Evolutionary conservation across 2,888 invertebrate species (phyloP), one percentile per base, ranked within the genome.

Genomic region (Crematogaster levior): DNA sequence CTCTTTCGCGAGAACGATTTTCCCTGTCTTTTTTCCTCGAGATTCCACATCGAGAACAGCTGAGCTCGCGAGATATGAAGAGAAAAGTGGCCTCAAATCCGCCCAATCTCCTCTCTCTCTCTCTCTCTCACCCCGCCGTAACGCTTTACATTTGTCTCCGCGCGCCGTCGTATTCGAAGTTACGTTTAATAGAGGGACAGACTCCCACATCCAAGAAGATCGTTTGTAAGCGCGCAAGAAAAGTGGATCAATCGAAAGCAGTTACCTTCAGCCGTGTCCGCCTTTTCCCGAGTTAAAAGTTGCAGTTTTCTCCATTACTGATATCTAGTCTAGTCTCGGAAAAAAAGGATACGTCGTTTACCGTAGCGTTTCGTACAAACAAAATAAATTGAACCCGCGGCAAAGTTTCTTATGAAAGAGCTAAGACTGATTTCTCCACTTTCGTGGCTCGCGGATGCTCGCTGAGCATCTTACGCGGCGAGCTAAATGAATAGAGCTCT

Each of bases 11-110:
- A 63, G 48, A 74, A 74, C 37, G 37, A 51, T 24, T 75, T 10
- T 43, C 40, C 27, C n/a, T 3, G 18, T 34, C n/a, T 24, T 21
- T 37, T 21, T 53, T 24, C 3, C 0, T 10, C 83, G 73, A 82
- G 83, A 75, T 73, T 51, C 75, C 37, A 37, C 6, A 58, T 40
- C 34, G 75, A 3, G 73, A 74, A 73, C 58, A 73, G 72, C 72
- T 73, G 72, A 74, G 46, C 73, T 60, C 73, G 60, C 73, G 60
- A 60, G 68, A 77, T 77, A 68, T 40, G 51, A 68, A 21, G 15
- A 21, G 68, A 77, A 40, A 24, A 60, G 63, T 40, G 40, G 21
- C 53, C n/a, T 30, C 27, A 66, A 68, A 53, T 56, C 75, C 27
- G 70, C 21, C 9, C 43, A 18, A 70, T 53, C 18, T 34, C 27